A percentile compares a stretch with the other conserved stretches of the same genome.
Evolutionary conservation across 2,797 vertebrate genomes (phyloP).

Genomic region (Columba guinea): DNA sequence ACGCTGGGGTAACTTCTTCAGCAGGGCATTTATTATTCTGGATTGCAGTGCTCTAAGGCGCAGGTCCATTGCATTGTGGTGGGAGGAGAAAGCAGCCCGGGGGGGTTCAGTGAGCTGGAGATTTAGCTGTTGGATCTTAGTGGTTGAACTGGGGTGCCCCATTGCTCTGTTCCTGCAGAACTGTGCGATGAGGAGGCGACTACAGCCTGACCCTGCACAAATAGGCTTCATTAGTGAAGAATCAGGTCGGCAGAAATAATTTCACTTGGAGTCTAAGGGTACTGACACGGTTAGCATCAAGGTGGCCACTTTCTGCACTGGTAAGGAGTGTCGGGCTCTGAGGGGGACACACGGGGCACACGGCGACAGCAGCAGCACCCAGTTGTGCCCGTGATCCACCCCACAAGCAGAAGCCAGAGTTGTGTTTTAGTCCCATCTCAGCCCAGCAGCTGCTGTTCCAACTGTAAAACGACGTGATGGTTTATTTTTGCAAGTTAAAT

Average conservation of each 20-base stretch:
- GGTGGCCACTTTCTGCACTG: background rate
- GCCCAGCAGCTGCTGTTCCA: background rate
- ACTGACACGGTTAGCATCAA: background rate
- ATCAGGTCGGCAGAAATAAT: background rate
- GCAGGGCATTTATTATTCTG: background rate
- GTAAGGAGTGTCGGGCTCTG: fast-evolving
- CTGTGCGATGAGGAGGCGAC: too few relatives aligned
- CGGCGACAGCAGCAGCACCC: background rate
- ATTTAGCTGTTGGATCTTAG: background rate
- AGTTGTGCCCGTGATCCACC: background rate
- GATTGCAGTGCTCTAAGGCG: background rate
- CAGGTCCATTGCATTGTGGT: background rate
- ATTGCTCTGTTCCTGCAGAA: background rate
- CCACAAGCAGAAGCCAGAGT: background rate
- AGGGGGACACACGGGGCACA: background rate
- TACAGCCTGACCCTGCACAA: background rate
- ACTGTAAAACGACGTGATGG: background rate
- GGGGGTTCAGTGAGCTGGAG: background rate
- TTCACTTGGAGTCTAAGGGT: background rate
- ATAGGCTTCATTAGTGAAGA: background rate
- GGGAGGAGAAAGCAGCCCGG: background rate
- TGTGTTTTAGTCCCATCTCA: background rate
- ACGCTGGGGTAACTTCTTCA: background rate
- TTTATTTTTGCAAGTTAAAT: background rate
- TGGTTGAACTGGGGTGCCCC: background rate